Conservation (phyloP, 2,113 vertebrate species). For the Irena cyanogastra region DNA sequence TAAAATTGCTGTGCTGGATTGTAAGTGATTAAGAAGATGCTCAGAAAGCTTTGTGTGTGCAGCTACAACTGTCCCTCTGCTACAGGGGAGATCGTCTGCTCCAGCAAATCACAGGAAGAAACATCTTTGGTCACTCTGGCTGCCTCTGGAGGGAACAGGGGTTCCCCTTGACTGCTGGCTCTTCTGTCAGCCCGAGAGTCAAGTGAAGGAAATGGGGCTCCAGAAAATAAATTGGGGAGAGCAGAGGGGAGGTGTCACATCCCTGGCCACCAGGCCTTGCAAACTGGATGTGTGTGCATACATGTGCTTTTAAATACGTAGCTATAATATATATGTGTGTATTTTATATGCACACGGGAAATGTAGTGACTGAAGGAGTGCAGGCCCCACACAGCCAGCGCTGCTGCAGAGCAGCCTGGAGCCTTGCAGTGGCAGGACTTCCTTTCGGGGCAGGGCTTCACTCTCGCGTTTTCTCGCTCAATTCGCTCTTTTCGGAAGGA, state of each 20-base stretch:
- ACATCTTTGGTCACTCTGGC: accelerated
- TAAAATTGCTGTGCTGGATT: background rate
- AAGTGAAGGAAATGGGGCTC: accelerated
- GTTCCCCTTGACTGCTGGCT: accelerated
- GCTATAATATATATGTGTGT: background rate
- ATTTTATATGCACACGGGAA: background rate
- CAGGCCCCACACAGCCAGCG: accelerated
- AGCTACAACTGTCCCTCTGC: accelerated
- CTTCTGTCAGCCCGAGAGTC: background rate
- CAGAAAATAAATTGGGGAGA: accelerated
- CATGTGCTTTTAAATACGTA: accelerated
- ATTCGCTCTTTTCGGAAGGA: accelerated
- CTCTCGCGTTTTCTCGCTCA: background rate
- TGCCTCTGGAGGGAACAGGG: background rate
- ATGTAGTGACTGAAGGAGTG: accelerated
- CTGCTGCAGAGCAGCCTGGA: background rate
- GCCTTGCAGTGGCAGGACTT: background rate
- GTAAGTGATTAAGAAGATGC: background rate
- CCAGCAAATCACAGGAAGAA: background rate
- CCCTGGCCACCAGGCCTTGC: background rate
- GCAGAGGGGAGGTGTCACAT: accelerated
- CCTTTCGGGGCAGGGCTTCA: accelerated
- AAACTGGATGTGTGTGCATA: background rate
- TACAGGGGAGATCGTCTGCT: accelerated
- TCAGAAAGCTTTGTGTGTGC: background rate